A percentile compares a stretch with the other conserved stretches of the same genome.
These are phyloP conservation scores for Saxidomus purpurata DNA, from an alignment of 1,140 invertebrate species.

Conservation along the genomic window DNA sequence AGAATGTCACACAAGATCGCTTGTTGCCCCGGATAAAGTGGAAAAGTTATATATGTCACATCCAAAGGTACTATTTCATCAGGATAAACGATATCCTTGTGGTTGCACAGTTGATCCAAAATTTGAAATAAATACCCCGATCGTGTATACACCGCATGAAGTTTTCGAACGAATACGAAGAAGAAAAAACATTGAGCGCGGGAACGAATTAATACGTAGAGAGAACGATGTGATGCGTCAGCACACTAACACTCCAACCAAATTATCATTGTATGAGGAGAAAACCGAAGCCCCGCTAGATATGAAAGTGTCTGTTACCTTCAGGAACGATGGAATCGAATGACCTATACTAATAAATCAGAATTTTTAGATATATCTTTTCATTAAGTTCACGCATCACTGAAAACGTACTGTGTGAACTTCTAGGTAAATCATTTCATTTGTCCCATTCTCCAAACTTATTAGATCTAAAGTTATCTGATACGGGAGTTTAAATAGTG, in stretches of 20 bases:
- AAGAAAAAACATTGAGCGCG: slow-evolving; percentile 40
- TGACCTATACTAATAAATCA: too few species aligned
- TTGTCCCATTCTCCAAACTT: too few species aligned
- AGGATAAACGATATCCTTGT: slow-evolving; percentile 48
- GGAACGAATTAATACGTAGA: slow-evolving; percentile 23
- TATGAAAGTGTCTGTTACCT: slow-evolving; percentile 63
- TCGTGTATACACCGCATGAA: slow-evolving; percentile 65
- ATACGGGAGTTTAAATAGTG: too few species aligned
- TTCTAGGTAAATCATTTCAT: too few species aligned
- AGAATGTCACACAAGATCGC: slow-evolving; percentile 70
- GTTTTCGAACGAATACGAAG: slow-evolving; percentile 54
- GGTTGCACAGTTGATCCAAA: slow-evolving; percentile 53
- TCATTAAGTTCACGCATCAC: too few species aligned
- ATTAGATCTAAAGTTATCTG: too few species aligned
- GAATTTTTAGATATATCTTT: too few species aligned
- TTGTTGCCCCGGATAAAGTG: slow-evolving; percentile 71
- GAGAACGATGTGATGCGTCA: neutral
- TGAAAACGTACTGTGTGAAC: too few species aligned
- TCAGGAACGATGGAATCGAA: slow-evolving; percentile 19
- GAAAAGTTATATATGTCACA: slow-evolving; percentile 67
- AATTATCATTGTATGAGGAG: slow-evolving; percentile 13
- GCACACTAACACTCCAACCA: slow-evolving; percentile 14
- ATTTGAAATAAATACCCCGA: slow-evolving; percentile 53
- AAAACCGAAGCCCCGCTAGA: slow-evolving; percentile 61
- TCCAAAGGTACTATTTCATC: slow-evolving; percentile 66